phyloP scores from a whole-genome alignment of 2,113 vertebrate genomes.

The Oncorhynchus mykiss region DNA sequence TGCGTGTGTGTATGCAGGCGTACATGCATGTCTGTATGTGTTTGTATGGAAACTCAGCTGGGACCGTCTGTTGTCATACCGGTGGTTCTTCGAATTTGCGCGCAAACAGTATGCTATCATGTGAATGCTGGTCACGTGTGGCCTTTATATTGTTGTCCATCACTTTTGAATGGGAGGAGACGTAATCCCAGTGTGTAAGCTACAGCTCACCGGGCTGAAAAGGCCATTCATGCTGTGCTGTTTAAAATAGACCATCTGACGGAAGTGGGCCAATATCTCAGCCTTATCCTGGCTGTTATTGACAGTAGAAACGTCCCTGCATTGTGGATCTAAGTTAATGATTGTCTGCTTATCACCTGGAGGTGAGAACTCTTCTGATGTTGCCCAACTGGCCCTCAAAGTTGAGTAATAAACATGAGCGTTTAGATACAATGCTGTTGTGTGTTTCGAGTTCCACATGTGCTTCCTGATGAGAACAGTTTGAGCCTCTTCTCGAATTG shows the following conservation, averaged over 20 bases:
- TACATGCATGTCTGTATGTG: neutral
- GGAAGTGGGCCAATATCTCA: conserved; percentile 26
- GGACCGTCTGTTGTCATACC: neutral
- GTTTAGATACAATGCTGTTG: neutral
- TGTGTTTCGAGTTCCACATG: neutral
- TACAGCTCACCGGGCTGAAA: conserved; percentile 10
- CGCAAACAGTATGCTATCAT: neutral
- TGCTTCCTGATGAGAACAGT: conserved; percentile 20
- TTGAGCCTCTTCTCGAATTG: neutral
- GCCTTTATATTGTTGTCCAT: neutral
- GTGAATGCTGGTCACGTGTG: neutral
- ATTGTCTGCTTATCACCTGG: conserved; percentile 18
- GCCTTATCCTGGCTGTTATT: conserved; percentile 39
- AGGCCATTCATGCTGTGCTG: neutral
- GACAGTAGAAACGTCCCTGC: conserved; percentile 29
- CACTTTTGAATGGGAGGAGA: neutral
- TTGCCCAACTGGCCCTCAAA: neutral
- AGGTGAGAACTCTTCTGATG: conserved; percentile 18
- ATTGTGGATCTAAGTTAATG: conserved; percentile 49
- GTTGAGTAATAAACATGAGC: neutral
- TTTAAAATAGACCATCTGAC: conserved; percentile 18
- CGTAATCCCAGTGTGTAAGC: conserved; percentile 12
- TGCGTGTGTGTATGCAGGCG: neutral
- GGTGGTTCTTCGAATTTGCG: neutral
- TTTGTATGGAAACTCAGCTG: neutral